phyloP scores from a whole-genome alignment of 2,113 vertebrate genomes.

The Laticauda colubrina region DNA sequence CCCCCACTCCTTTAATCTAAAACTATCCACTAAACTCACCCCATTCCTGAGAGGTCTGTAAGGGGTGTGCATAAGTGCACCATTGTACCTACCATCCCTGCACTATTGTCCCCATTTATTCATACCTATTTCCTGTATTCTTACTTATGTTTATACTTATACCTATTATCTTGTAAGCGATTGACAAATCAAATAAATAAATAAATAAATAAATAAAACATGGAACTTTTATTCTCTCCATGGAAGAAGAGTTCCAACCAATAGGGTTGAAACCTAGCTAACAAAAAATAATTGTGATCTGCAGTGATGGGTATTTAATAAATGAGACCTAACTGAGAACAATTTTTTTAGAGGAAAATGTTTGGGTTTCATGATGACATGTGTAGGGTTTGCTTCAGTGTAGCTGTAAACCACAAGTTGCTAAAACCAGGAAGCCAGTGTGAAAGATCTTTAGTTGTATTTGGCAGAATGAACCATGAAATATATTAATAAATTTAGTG shows the following conservation, averaged over 20 bases:
- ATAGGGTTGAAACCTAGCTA: constrained; percentile 55
- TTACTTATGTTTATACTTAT: too few relatives aligned
- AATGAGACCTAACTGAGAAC: constrained; percentile 63
- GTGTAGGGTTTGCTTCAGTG: not conserved
- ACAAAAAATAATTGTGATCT: constrained; percentile 71
- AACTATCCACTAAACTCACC: too few relatives aligned
- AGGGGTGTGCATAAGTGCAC: too few relatives aligned
- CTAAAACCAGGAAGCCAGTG: constrained; percentile 19
- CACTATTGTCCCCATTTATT: too few relatives aligned
- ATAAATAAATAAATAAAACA: not conserved
- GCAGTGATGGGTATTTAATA: constrained; percentile 67
- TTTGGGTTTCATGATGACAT: constrained; percentile 61
- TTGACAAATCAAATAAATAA: too few relatives aligned
- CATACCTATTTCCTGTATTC: too few relatives aligned
- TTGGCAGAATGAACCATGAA: constrained; percentile 9
- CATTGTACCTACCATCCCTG: too few relatives aligned
- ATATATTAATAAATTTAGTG: constrained; percentile 22
- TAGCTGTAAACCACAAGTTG: constrained; percentile 44
- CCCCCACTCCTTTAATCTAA: too few relatives aligned
- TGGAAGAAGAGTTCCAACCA: constrained; percentile 41
- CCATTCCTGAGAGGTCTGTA: too few relatives aligned
- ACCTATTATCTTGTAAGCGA: too few relatives aligned
- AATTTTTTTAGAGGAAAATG: constrained; percentile 56
- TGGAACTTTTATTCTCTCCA: constrained; percentile 20
- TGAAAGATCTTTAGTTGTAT: constrained; percentile 20